Conservation (phyloP, 30 jellyfish, hydroid and myxozoan genomes). For the Morbakka virulenta region DNA sequence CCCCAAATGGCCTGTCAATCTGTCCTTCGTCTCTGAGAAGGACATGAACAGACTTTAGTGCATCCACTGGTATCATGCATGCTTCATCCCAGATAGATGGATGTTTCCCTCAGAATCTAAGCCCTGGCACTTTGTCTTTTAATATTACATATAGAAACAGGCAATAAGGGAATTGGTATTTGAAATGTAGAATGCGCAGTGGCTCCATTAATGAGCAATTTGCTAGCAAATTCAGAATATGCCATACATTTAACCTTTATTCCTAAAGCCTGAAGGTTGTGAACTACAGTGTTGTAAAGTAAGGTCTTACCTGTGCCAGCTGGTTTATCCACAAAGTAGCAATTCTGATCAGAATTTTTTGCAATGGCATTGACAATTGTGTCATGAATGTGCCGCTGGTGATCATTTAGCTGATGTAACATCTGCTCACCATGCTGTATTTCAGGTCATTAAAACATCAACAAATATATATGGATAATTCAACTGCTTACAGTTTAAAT, state of each 20-base stretch:
- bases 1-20: not conserved
- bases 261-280: not conserved
- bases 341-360: not conserved
- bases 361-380: not conserved
- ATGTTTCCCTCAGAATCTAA: not conserved
- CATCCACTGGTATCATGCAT: slow-evolving; percentile 34
- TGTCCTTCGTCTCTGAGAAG: slow-evolving; percentile 27
- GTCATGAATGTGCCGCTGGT: not conserved
- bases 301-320: no score
- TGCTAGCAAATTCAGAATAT: slow-evolving; percentile 18
- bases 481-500: no score
- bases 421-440: slow-evolving; percentile 1
- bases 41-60: slow-evolving; percentile 24
- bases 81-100: slow-evolving; percentile 38
- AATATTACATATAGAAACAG: slow-evolving; percentile 15
- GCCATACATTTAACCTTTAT: slow-evolving; percentile 11
- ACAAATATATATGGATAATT: no score
- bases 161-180: slow-evolving; percentile 14
- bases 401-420: not conserved
- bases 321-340: slow-evolving; percentile 7
- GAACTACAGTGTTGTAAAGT: no score
- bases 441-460: no score
- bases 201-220: slow-evolving; percentile 24
- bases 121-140: slow-evolving; percentile 27
- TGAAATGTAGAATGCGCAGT: slow-evolving; percentile 34